Base-by-base conservation (phyloP, 2,113 vertebrate genomes). In the Leptodactylus fuscus region DNA sequence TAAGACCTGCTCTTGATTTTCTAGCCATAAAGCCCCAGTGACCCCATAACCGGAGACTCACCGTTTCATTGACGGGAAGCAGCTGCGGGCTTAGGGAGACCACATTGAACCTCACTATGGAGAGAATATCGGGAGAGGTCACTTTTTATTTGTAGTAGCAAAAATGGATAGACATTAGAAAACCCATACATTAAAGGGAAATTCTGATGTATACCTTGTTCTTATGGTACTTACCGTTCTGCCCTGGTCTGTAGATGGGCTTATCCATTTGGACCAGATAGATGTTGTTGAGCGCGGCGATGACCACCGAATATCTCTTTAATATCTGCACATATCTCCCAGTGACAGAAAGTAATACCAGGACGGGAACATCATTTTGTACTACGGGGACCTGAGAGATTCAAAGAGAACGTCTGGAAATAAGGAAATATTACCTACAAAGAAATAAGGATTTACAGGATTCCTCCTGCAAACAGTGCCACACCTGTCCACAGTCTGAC, bases 241-340 rank as follows among this genome's bases (percentile, higher is more conserved):
- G 27, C n/a, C 65, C 67, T 1, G 65, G 44, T 11, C 55, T 70
- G 27, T 82, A 82, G 48, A 82, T 51, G 10, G 81, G 65, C 18
- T 82, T 82, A 34, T 82, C 81, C 65, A 71, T 71, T 70, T 82
- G 81, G 18, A 71, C n/a, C 12, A 71, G 15, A 9, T 71, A 24
- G 27, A 34, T 34, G 20, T 71, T 70, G 18, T 15, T 49, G 29
- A 71, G 16, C 12, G 22, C 34, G 5, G 49, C 24, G 36, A 82
- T 53, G 27, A 82, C 81, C 20, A 82, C 81, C 9, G 81, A 11
- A 13, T 71, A 53, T 8, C 81, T 67, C 4, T 55, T 13, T n/a
- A 71, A n/a, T 32, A 82, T 15, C 6, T 12, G 8, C 5, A 46
- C 41, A 22, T 24, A 29, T 3, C n/a, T 22, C 29, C 65, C 65